These are phyloP conservation scores for Adelognathus sp. DNA, from an alignment of 2,888 invertebrate genomes.

Conservation along the genomic window DNA sequence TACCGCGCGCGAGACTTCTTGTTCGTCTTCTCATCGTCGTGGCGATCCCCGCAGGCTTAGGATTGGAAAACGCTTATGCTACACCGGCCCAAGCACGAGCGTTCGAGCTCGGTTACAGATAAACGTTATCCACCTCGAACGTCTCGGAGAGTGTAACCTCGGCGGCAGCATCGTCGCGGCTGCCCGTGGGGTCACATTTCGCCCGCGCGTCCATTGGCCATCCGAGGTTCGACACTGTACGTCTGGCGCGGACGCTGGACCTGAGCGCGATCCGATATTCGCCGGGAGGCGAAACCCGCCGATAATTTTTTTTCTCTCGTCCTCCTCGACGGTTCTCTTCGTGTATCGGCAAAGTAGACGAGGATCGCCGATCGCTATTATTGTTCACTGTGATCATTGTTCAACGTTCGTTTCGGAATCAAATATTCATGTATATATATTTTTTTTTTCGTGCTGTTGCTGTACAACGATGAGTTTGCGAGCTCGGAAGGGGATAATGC, in stretches of 20 bases:
- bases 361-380: not conserved
- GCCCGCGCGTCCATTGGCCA: not conserved
- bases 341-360: not conserved
- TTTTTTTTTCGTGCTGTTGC: not conserved
- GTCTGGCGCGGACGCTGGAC: slow-evolving; percentile 28
- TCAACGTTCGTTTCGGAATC: not conserved
- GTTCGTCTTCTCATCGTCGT: slow-evolving; percentile 6
- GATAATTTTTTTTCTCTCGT: not conserved
- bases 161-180: slow-evolving; percentile 11
- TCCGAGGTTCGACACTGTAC: not conserved
- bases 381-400: slow-evolving; percentile 6
- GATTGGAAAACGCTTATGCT: slow-evolving; percentile 78
- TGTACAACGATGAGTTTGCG: not conserved
- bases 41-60: slow-evolving; percentile 61
- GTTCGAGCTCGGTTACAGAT: slow-evolving; percentile 66
- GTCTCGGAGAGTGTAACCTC: slow-evolving; percentile 17
- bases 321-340: not conserved
- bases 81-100: slow-evolving; percentile 51
- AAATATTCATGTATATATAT: not conserved
- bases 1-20: slow-evolving; percentile 23
- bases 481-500: slow-evolving; percentile 11
- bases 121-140: slow-evolving; percentile 70
- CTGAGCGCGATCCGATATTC: slow-evolving; percentile 33
- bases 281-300: slow-evolving; percentile 30
- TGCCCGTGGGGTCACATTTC: slow-evolving; percentile 51